A percentile compares a stretch with the other conserved stretches of the same genome.
These are phyloP conservation scores for Luperina nickerlii DNA, from an alignment of 2,888 invertebrate genomes.

Conservation along the genomic window DNA sequence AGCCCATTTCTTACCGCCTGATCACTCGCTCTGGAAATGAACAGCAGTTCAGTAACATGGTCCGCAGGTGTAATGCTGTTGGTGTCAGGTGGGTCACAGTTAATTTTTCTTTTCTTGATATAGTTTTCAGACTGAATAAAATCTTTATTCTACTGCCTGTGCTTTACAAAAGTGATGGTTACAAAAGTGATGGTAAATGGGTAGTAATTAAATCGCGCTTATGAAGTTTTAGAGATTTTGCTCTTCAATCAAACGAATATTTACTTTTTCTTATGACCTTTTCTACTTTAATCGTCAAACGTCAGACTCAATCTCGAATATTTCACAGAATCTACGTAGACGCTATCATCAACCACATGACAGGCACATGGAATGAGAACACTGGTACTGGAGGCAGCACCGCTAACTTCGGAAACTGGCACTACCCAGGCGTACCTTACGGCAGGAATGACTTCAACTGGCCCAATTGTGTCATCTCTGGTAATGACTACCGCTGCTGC, in stretches of 20 bases:
- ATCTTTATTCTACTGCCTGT: background rate
- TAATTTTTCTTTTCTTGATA: background rate
- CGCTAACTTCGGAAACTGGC: conserved; percentile 88
- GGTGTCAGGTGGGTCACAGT: conserved; percentile 91
- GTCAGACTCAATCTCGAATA: background rate
- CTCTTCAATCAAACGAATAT: no score
- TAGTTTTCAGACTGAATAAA: background rate
- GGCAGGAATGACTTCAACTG: conserved; percentile 92
- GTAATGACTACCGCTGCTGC: conserved; percentile 92
- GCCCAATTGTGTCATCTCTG: conserved; percentile 90
- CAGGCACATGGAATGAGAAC: conserved; percentile 87
- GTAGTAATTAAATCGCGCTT: background rate
- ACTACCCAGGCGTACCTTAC: conserved; percentile 92
- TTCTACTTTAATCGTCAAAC: background rate
- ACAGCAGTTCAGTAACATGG: conserved; percentile 93
- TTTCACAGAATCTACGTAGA: conserved; percentile 94
- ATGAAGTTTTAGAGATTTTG: background rate
- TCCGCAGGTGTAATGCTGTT: conserved; percentile 93
- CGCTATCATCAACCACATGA: conserved; percentile 97
- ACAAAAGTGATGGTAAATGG: background rate
- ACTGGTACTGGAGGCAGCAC: conserved; percentile 92
- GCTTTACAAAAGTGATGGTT: background rate
- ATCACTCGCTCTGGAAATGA: conserved; percentile 94
- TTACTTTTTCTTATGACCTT: no score
- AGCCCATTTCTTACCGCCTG: conserved; percentile 95